A percentile compares a stretch with the other conserved stretches of the same genome.
Conservation (phyloP, 2,113 vertebrate genomes). For the Terrapene triunguis region DNA sequence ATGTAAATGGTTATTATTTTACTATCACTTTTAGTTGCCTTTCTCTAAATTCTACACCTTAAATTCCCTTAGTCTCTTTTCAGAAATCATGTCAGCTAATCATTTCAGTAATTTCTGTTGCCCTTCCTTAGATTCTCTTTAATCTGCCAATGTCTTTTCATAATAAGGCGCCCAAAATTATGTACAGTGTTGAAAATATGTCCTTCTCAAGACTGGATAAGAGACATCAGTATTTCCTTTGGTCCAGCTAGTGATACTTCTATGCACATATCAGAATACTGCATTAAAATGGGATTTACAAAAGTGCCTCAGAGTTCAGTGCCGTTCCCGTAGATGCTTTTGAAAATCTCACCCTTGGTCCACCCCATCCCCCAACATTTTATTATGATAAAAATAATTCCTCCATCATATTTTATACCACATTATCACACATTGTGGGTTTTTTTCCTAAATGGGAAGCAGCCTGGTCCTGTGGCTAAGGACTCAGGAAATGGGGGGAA, state of each 20-base stretch:
- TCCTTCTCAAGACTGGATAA: background rate
- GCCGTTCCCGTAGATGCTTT: too few relatives aligned
- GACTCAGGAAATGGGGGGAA: background rate
- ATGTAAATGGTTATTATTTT: background rate
- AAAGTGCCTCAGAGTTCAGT: background rate
- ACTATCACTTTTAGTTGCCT: background rate
- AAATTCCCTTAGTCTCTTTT: conserved; percentile 15
- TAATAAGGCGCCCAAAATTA: background rate
- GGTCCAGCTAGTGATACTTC: background rate
- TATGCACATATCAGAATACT: background rate
- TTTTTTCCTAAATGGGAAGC: background rate
- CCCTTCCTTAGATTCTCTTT: conserved; percentile 1
- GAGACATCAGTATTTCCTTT: background rate
- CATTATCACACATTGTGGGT: background rate
- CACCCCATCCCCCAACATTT: background rate
- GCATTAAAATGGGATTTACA: background rate
- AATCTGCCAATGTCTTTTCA: background rate
- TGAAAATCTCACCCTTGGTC: background rate
- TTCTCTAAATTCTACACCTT: background rate
- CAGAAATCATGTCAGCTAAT: background rate
- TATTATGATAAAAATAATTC: background rate
- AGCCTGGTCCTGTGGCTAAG: background rate
- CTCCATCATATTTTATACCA: background rate
- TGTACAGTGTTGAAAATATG: background rate
- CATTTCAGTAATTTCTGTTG: background rate